Conservation (phyloP, 2,888 invertebrate species). For the Ferrisia virgata region DNA sequence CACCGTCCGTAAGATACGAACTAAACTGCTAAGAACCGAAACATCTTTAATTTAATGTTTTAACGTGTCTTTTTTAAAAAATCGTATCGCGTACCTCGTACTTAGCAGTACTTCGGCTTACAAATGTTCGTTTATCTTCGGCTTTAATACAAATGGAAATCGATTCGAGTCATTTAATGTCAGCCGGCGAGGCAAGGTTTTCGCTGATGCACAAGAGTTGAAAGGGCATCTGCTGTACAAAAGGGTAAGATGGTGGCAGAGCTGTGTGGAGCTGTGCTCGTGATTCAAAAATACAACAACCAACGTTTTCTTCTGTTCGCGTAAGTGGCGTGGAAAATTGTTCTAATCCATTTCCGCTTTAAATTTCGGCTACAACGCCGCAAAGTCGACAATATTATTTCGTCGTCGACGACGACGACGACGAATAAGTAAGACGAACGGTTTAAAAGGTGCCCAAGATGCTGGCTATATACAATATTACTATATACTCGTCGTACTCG, state of each 20-base stretch:
- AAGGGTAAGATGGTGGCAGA: not conserved
- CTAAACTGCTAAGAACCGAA: not conserved
- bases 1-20: too few species aligned
- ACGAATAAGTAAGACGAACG: not conserved
- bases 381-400: not conserved
- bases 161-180: slow-evolving; percentile 38
- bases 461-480: too few species aligned
- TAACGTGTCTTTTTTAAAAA: not conserved
- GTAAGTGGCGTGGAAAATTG: slow-evolving; percentile 30
- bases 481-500: too few species aligned
- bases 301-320: slow-evolving; percentile 32
- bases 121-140: slow-evolving; percentile 29
- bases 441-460: too few species aligned
- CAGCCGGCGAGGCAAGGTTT: not conserved
- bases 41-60: slow-evolving; percentile 29
- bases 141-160: slow-evolving; percentile 27
- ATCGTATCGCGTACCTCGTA: not conserved
- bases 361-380: not conserved
- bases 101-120: not conserved
- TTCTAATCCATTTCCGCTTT: slow-evolving; percentile 22
- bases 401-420: not conserved
- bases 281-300: not conserved
- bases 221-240: too few species aligned
- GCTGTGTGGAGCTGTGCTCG: too few species aligned
- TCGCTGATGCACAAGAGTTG: too few species aligned